Evolutionary conservation across 2,113 vertebrate species (phyloP).

Genomic region (Mirza zaza): DNA sequence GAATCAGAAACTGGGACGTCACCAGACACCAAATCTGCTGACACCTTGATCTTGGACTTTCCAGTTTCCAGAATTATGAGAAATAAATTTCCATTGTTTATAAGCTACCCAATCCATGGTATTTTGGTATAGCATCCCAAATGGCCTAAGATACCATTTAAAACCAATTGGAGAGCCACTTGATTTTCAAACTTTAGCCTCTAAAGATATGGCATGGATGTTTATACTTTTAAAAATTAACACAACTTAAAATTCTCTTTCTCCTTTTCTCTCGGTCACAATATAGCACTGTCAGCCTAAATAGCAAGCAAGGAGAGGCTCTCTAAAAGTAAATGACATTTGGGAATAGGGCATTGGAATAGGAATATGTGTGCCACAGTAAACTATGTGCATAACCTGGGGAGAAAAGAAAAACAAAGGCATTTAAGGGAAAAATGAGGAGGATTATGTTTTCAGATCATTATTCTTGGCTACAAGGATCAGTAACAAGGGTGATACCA

Average conservation of each 20-base stretch:
- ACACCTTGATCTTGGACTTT: background rate
- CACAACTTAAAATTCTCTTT: background rate
- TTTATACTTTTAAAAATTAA: background rate
- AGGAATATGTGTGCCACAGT: too few species aligned
- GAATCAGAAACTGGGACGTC: background rate
- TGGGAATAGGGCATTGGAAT: too few species aligned
- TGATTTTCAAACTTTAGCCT: background rate
- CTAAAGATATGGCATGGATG: background rate
- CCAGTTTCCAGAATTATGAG: background rate
- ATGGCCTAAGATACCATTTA: background rate
- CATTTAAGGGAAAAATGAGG: too few species aligned
- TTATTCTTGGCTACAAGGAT: too few species aligned
- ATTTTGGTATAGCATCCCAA: background rate
- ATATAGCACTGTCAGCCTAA: background rate
- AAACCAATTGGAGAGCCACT: background rate
- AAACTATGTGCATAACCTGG: too few species aligned
- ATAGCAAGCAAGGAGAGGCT: too few species aligned
- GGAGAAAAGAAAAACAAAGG: too few species aligned
- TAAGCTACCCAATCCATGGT: background rate
- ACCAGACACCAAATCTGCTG: background rate
- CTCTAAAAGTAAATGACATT: too few species aligned
- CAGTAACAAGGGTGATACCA: background rate
- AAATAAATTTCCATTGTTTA: background rate
- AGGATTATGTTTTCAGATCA: too few species aligned
- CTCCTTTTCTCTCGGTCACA: background rate